Evolutionary conservation across 2,797 vertebrate genomes (phyloP).

Genomic region (Eremophila alpestris): DNA sequence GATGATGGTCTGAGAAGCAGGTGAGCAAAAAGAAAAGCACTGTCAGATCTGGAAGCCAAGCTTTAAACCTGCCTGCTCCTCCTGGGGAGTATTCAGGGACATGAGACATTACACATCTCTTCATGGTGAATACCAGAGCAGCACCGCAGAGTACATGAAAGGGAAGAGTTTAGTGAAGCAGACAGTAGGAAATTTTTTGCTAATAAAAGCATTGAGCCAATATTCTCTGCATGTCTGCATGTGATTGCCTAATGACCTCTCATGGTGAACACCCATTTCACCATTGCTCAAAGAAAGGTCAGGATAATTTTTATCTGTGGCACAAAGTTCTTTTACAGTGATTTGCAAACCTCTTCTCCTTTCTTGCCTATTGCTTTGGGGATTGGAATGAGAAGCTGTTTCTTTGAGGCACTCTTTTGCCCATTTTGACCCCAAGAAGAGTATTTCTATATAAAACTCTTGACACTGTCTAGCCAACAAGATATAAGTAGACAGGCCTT

Average conservation of each 20-base stretch:
- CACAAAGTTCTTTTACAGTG: background rate
- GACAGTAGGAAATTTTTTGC: background rate
- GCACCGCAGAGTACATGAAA: background rate
- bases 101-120: background rate
- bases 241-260: background rate
- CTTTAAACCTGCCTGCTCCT: background rate
- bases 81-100: background rate
- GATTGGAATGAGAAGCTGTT: background rate
- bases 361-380: background rate
- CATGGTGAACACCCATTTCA: background rate
- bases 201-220: slow-evolving; percentile 9
- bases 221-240: background rate
- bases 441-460: background rate
- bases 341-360: background rate
- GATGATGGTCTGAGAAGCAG: background rate
- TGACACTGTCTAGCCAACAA: background rate
- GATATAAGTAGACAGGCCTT: background rate
- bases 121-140: background rate
- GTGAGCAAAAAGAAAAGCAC: background rate
- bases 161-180: background rate
- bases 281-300: background rate
- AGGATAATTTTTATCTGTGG: background rate
- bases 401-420: background rate
- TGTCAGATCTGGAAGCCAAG: background rate
- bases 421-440: background rate